Base-by-base conservation (phyloP, 2,888 invertebrate species). In the Ornithoptera priamus region DNA sequence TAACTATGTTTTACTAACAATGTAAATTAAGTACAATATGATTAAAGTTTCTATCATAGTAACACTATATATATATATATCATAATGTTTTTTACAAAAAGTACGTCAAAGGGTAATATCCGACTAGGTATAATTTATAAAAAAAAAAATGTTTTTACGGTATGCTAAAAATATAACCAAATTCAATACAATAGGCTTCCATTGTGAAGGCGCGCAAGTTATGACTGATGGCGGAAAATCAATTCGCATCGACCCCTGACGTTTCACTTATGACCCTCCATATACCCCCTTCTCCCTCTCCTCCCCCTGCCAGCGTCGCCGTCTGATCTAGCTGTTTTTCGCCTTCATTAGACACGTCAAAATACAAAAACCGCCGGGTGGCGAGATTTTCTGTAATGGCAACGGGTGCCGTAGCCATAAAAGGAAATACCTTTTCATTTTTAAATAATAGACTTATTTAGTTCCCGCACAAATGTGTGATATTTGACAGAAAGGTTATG, bases 331-430 rank as follows among this genome's bases (percentile, higher is more conserved):
- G 86, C 88, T 87, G 86, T 88, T 92, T 90, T 92, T 90, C 90
- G 81, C 89, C 88, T 86, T 85, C 87, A 87, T 87, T 92, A 86
- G 87, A 91, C 90, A 87, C 85, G 90, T 91, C 92, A 90, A 89
- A 92, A 92, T 90, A 92, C 85, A 85, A 85, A 85, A 80, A 70
- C 64, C 22, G 20, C 56, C 12, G 30, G 10, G 15, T 56, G 59
- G 46, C 42, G 60, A 39, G 63, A 64, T 67, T 70, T 70, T n/a
- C 64, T 67, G 57, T 58, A 59, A 67, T 46, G 36, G 30, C 64
- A 36, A 46, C 46, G 67, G 70, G 67, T 70, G 30, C 70, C 60
- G 67, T 65, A 67, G 30, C 22, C 10, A 56, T 30, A 60, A 20
- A 60, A 61, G 17, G 10, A 22, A 58, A n/a, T 7, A 53, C 53